Percentiles rank a stretch among this genome's conserved stretches.
phyloP scores from a whole-genome alignment of 2,113 vertebrate species.

The Cyanistes caeruleus region DNA sequence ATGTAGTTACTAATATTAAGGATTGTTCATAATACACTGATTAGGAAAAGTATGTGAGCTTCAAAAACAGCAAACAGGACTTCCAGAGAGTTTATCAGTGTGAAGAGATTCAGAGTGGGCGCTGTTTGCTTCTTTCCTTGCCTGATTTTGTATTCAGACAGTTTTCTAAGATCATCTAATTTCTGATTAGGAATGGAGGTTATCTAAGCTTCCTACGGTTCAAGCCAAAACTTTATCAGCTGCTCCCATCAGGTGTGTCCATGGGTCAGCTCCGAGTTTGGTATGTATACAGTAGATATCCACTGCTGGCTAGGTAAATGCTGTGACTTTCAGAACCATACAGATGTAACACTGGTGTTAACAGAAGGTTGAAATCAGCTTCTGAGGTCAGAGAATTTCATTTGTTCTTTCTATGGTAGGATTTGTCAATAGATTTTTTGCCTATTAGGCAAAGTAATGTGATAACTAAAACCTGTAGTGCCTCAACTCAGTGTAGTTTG shows the following conservation, averaged over 20 bases:
- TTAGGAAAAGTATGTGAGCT: neutral
- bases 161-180: neutral
- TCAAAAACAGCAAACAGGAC: neutral
- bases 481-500: neutral
- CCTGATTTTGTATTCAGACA: neutral
- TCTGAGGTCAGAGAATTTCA: neutral
- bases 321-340: neutral
- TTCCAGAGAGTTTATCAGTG: neutral
- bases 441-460: neutral
- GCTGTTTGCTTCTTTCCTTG: neutral
- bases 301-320: neutral
- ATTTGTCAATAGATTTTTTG: neutral
- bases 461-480: neutral
- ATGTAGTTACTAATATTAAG: neutral
- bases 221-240: neutral
- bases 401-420: neutral
- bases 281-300: neutral
- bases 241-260: neutral
- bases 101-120: neutral
- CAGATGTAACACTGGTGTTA: neutral
- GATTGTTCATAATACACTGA: neutral
- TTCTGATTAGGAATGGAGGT: neutral
- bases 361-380: neutral
- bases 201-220: neutral
- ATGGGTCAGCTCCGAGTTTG: neutral